Percentiles rank a stretch among this genome's conserved stretches.
Evolutionary conservation across 1,140 invertebrate species (phyloP).

Genomic region (Daktulosphaira vitifoliae): DNA sequence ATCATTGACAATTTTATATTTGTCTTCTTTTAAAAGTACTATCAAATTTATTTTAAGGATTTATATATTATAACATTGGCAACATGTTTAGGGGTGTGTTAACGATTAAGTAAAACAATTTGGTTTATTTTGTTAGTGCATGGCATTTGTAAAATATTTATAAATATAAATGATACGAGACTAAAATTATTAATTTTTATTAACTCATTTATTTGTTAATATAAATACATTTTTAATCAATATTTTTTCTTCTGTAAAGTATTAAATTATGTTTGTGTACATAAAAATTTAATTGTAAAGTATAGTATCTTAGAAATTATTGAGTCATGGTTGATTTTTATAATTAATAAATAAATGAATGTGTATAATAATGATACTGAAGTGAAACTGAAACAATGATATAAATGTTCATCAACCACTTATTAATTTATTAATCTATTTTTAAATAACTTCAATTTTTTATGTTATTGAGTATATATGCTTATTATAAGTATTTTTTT

Average conservation of each 20-base stretch:
- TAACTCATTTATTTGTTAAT: constrained; percentile 34
- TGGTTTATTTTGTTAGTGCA: constrained; percentile 5
- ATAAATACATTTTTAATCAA: constrained; percentile 24
- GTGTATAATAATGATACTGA: constrained; percentile 3
- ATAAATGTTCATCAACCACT: too few relatives aligned
- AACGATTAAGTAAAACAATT: constrained; percentile 3
- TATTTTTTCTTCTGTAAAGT: constrained; percentile 30
- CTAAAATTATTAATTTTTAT: constrained; percentile 33
- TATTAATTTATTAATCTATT: too few relatives aligned
- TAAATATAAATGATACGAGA: constrained; percentile 33
- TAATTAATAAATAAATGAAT: constrained; percentile 11
- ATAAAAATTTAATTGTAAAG: constrained; percentile 28
- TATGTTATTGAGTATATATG: too few relatives aligned
- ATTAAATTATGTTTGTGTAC: constrained; percentile 31
- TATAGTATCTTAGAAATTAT: constrained; percentile 24
- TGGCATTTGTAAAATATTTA: constrained; percentile 22
- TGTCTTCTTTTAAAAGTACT: neutral
- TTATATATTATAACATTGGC: neutral
- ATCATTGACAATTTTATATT: neutral
- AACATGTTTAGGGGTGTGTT: neutral
- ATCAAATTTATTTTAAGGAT: too few relatives aligned
- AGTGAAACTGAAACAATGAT: neutral
- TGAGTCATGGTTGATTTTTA: constrained; percentile 29
- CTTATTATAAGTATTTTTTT: too few relatives aligned
- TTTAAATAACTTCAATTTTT: too few relatives aligned